Evolutionary conservation across 2,888 invertebrate species (phyloP), one percentile per base, ranked within the genome.

Genomic region (Serrognathus titanus): DNA sequence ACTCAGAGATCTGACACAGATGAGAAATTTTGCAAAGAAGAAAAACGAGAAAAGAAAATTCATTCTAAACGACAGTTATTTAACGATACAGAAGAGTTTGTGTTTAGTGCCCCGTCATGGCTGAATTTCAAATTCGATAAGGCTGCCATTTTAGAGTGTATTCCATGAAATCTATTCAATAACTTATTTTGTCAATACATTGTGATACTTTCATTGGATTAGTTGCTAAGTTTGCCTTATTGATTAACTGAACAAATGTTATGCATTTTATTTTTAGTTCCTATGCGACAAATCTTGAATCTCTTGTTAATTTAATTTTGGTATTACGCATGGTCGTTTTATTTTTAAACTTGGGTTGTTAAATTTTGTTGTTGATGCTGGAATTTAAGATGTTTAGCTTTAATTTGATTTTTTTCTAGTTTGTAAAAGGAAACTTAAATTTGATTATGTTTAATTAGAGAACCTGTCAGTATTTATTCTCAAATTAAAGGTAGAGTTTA

Each of bases 51-150:
- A 36, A 80, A 80, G 64, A 69, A 69, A 56, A 58, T 64, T 9
- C 68, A 78, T 57, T 77, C 82, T 2, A 85, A 85, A 67, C 76
- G 85, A 38, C 84, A 85, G 63, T 71, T 86, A 37, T 85, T 85
- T 63, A 79, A 80, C 1, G 70, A 71, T 78, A 54, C 47, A 53
- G 59, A 59, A 43, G 57, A 74, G 58, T 72, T 78, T 35, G 79
- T 80, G 49, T 85, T 84, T 63, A 78, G 79, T 57, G 84, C 85
- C 8, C 83, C 84, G 0, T 83, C 85, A 2, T 87, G 86, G 86
- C 78, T 82, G 5, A 83, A 85, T 73, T 87, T 87, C 69, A 85
- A 83, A 71, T 85, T 86, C 67, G 83, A 87, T 67, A 79, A 76
- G 61, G 80, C 79, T 57, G 84, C 84, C 11, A 83, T 86, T 57